These are phyloP conservation scores for Diabrotica virgifera DNA, from an alignment of 1,140 invertebrate genomes.

Conservation along the genomic window DNA sequence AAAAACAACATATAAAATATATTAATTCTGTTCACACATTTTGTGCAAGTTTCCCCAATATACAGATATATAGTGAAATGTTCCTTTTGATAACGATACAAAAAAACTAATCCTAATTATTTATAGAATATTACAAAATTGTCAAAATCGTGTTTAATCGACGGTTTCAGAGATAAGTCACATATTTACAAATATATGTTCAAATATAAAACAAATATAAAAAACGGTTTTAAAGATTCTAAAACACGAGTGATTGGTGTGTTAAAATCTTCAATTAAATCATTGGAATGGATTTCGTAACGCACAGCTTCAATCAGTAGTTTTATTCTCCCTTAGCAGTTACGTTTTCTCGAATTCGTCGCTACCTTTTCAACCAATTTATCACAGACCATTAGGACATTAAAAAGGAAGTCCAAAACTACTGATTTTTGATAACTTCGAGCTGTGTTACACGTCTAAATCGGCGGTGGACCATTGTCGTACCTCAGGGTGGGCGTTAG, in stretches of 20 bases:
- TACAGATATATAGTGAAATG: constrained; percentile 37
- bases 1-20: constrained; percentile 45
- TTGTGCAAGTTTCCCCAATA: constrained; percentile 41
- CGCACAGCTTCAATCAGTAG: constrained; percentile 18
- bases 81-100: constrained; percentile 30
- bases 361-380: background rate
- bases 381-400: background rate
- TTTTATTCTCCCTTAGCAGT: background rate
- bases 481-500: constrained; percentile 84
- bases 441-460: constrained; percentile 53
- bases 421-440: constrained; percentile 13
- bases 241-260: constrained; percentile 14
- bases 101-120: constrained; percentile 29
- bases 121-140: constrained; percentile 19
- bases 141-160: constrained; percentile 24
- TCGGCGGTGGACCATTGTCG: constrained; percentile 84
- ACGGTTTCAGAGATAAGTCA: constrained; percentile 3
- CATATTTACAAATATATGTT: constrained; percentile 20
- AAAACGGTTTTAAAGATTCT: constrained; percentile 8
- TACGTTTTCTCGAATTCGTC: background rate
- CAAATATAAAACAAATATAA: constrained; percentile 19
- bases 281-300: constrained; percentile 38
- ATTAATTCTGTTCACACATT: constrained; percentile 30
- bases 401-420: constrained; percentile 9
- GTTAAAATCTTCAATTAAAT: constrained; percentile 20